phyloP scores from a whole-genome alignment of 2,888 invertebrate species.

The Hirtodrosophila cameraria region DNA sequence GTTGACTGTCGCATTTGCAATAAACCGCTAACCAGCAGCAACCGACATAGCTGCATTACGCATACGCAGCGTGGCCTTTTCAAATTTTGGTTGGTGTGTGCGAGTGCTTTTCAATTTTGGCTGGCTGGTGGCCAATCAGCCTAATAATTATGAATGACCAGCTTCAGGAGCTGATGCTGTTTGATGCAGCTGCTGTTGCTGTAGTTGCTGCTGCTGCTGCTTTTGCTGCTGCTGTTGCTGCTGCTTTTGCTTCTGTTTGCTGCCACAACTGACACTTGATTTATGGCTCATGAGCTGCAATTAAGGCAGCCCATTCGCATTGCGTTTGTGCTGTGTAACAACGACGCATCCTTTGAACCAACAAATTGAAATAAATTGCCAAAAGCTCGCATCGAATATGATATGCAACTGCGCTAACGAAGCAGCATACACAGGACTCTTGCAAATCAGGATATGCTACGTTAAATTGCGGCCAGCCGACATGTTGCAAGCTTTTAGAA shows the following conservation, averaged over 20 bases:
- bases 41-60: constrained; percentile 1
- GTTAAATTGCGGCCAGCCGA: constrained; percentile 7
- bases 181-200: background rate
- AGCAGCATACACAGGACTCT: background rate
- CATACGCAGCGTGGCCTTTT: constrained; percentile 37
- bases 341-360: constrained; percentile 38
- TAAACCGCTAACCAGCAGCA: no score
- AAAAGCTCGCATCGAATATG: constrained; percentile 47
- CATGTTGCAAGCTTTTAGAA: constrained; percentile 24
- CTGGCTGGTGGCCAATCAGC: constrained; percentile 23
- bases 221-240: background rate
- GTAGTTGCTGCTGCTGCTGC: background rate
- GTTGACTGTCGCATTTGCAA: background rate
- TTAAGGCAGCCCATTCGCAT: constrained; percentile 41
- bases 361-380: constrained; percentile 60
- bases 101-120: constrained; percentile 29
- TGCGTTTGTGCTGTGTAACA: constrained; percentile 34
- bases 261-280: constrained; percentile 33
- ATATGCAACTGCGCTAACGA: constrained; percentile 49
- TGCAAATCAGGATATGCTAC: constrained; percentile 11
- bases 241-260: background rate
- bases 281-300: constrained; percentile 50
- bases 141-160: constrained; percentile 34
- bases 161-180: background rate
- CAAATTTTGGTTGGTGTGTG: background rate